Base-by-base conservation (phyloP, 2,113 vertebrate genomes). In the Columba livia region DNA sequence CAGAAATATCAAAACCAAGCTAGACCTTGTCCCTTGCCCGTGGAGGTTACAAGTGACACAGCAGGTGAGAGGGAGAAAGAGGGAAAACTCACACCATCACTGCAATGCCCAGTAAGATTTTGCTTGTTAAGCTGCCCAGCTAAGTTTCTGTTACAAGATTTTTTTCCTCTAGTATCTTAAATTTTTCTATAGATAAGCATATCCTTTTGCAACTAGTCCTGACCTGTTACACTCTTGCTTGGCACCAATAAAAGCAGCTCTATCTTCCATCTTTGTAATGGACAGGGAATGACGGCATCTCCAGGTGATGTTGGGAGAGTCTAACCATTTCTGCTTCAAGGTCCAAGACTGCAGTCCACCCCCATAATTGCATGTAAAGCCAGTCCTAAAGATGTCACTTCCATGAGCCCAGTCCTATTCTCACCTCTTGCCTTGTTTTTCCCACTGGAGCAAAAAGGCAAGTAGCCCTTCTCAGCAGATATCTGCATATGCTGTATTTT, bases 321-420 rank as follows among this genome's bases (percentile, higher is more conserved):
- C 47, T 79, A 80, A 32, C 54, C 34, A 29, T 78, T 89, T 81
- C 53, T 83, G 77, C 51, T 64, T 13, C 1, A 2, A 64, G 8
- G 2, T 29, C 60, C 50, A 57, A 58, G 31, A 18, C n/a, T 36
- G 56, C 3, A 19, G 78, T 40, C 36, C 47, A 58, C 11, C 10
- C 24, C 8, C 26, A 5, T 0, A 4, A 21, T 3, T 83, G 25
- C 13, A 29, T 12, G 48, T 58, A 79, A 75, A 74, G 50, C 32
- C 42, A 78, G 2, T 40, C 67, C 58, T 90, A 19, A 28, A 44
- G 58, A 66, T 10, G 51, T 3, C 0, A 1, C 20, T 79, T 66
- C 69, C 42, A 2, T 1, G 1, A 66, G 47, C 11, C 17, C 0
- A 0, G 3, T 79, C 29, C 61, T 44, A 8, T 62, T 54, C 16